Evolutionary conservation across 2,113 vertebrate species (phyloP).

Genomic region (Daubentonia madagascariensis): DNA sequence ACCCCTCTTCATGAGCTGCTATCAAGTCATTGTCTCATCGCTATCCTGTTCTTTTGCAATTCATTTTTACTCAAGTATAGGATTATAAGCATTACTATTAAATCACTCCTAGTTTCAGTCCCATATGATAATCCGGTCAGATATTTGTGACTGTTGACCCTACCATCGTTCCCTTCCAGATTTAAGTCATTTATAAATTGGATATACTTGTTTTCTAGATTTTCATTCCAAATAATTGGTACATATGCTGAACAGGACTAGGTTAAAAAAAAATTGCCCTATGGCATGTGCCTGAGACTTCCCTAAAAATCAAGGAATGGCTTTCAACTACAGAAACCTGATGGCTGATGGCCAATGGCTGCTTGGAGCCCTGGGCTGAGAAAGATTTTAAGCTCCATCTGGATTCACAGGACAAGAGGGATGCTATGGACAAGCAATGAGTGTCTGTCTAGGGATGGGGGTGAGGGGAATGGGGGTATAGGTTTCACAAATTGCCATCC

Average conservation of each 20-base stretch:
- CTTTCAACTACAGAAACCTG: not conserved
- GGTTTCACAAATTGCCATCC: not conserved
- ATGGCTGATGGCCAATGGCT: not conserved
- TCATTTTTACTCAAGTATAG: not conserved
- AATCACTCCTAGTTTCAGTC: not conserved
- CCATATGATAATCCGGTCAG: not conserved
- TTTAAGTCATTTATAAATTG: not conserved
- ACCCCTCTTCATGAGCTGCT: not conserved
- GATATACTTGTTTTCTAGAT: not conserved
- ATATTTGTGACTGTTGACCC: not conserved
- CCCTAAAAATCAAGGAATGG: not conserved
- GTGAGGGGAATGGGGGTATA: accelerated
- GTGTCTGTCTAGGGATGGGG: not conserved
- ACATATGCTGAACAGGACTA: not conserved
- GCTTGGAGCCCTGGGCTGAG: not conserved
- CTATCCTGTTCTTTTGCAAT: not conserved
- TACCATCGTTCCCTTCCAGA: not conserved
- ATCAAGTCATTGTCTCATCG: not conserved
- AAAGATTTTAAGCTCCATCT: not conserved
- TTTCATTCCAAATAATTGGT: not conserved
- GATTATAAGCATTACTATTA: not conserved
- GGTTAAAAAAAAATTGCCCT: too few species aligned
- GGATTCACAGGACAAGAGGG: not conserved
- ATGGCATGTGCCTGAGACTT: not conserved
- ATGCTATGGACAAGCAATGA: not conserved